Conservation (phyloP, 1,140 invertebrate species). For the Psilanteris sp. region DNA sequence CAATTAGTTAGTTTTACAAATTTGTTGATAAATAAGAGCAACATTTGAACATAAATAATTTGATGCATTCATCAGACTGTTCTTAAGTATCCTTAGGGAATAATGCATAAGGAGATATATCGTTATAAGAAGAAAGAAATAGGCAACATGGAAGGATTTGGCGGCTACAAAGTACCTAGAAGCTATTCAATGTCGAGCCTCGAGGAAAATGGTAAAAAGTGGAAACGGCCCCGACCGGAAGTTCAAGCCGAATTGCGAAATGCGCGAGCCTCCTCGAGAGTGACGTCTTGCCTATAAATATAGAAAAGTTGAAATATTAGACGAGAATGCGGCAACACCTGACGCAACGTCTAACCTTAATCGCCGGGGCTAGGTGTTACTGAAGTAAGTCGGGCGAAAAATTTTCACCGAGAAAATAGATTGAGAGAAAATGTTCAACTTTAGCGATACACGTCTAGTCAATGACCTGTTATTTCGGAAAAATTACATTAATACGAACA, state of each 20-base stretch:
- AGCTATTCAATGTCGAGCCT: no score
- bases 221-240: conserved; percentile 27
- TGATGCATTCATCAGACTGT: no score
- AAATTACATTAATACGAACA: conserved; percentile 15
- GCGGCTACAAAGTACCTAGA: no score
- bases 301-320: conserved; percentile 60
- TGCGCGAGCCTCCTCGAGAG: conserved; percentile 3
- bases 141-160: no score
- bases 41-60: no score
- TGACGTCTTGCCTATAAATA: conserved; percentile 50
- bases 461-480: conserved; percentile 26
- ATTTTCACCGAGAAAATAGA: conserved; percentile 44
- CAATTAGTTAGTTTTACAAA: no score
- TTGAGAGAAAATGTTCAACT: conserved; percentile 20
- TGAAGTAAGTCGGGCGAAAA: conserved; percentile 36
- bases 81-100: no score
- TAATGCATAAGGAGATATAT: no score
- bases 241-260: conserved; percentile 38
- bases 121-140: no score
- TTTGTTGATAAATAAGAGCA: no score
- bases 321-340: conserved; percentile 45
- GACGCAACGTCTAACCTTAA: conserved; percentile 50
- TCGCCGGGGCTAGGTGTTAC: conserved; percentile 46
- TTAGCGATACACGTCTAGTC: conserved; percentile 20
- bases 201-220: conserved; percentile 11